Percentiles rank a stretch among this genome's conserved stretches.
phyloP scores from a whole-genome alignment of 2,797 vertebrate genomes.

The Macropodus opercularis region DNA sequence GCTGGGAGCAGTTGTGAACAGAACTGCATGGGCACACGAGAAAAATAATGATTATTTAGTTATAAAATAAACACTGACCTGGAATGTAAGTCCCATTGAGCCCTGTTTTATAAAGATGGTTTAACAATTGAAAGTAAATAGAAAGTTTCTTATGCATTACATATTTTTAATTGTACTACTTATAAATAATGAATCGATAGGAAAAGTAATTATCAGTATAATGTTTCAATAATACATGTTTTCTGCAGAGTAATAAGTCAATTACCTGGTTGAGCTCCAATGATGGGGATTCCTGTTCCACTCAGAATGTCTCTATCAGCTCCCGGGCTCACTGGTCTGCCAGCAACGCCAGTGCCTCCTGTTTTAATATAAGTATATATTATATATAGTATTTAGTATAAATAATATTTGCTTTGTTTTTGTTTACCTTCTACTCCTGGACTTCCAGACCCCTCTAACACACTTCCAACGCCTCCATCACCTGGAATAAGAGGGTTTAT shows the following conservation, averaged over 20 bases:
- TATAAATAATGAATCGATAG: background rate
- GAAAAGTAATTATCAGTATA: background rate
- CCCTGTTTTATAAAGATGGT: conserved; percentile 47
- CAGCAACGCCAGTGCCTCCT: conserved; percentile 64
- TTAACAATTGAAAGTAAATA: background rate
- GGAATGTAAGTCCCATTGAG: conserved; percentile 61
- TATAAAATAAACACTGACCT: conserved; percentile 57
- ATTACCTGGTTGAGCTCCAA: conserved; percentile 77
- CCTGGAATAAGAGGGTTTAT: conserved; percentile 51
- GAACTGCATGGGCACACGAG: conserved; percentile 8
- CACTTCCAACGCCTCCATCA: conserved; percentile 64
- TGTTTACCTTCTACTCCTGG: conserved; percentile 79
- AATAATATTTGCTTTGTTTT: too few species aligned
- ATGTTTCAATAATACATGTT: background rate
- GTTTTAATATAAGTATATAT: conserved; percentile 47
- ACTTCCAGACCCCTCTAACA: conserved; percentile 80
- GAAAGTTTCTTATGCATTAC: background rate
- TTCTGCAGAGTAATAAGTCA: background rate
- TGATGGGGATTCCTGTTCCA: conserved; percentile 80
- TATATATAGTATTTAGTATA: too few species aligned
- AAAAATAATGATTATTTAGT: background rate
- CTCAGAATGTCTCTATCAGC: conserved; percentile 61
- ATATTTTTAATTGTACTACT: background rate
- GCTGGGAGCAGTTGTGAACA: too few species aligned
- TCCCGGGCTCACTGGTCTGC: conserved; percentile 58